Conservation (phyloP, 2,113 vertebrate genomes). For the Phalacrocorax carbo region DNA sequence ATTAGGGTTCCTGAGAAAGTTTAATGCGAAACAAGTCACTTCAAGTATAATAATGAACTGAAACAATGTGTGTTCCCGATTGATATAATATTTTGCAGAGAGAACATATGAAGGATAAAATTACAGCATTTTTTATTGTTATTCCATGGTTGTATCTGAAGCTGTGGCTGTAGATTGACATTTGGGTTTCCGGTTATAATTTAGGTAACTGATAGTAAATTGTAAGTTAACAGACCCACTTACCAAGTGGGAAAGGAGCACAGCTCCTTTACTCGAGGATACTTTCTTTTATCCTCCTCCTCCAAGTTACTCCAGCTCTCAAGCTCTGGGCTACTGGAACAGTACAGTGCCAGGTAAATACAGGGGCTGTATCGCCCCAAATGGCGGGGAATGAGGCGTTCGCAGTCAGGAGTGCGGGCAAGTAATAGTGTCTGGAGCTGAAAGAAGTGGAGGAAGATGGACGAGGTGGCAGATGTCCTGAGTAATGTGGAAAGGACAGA, state of each 20-base stretch:
- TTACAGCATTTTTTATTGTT: not conserved
- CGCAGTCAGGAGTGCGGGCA: not conserved
- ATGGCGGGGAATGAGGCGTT: not conserved
- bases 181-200: not conserved
- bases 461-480: not conserved
- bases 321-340: not conserved
- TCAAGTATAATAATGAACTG: not conserved
- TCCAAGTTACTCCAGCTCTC: not conserved
- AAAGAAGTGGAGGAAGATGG: not conserved
- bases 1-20: not conserved
- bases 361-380: not conserved
- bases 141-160: not conserved
- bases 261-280: not conserved
- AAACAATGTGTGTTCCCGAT: not conserved
- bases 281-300: not conserved
- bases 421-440: not conserved
- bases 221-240: not conserved
- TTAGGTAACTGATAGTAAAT: not conserved
- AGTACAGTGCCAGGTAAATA: not conserved
- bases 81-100: not conserved
- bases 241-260: not conserved
- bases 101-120: not conserved
- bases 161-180: not conserved
- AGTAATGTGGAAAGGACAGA: not conserved
- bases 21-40: not conserved